Base-by-base conservation (phyloP, 2,888 invertebrate species). In the Anarsia innoxiella region DNA sequence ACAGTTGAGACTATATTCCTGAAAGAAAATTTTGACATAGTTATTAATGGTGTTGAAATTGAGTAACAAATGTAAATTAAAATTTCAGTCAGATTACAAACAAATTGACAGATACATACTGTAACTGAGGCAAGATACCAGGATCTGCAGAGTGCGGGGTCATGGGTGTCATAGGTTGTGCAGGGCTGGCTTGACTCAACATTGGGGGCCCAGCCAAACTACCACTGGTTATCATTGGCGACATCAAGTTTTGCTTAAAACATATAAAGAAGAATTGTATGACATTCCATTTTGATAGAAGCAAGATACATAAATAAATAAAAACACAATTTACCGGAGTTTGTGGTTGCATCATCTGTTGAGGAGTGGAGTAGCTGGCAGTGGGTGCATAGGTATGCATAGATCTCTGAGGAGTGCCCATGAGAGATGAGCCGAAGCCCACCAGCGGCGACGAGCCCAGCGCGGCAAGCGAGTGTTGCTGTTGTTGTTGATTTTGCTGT, bases 1-100 rank as follows among this genome's bases (percentile, higher is more conserved):
- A 99, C 98, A 3, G 99, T 99, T 31, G 98, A 97, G 0, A 99
- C 99, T 60, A 99, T 99, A 66, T 99, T 99, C 67, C 96, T 96
- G 75, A 40, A 86, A 86, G n/a, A n/a, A n/a, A n/a, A n/a, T n/a
- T n/a, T n/a, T n/a, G n/a, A n/a, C n/a, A n/a, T n/a, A n/a, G n/a
- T n/a, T n/a, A n/a, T n/a, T n/a, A n/a, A n/a, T n/a, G n/a, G n/a
- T n/a, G n/a, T n/a, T n/a, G n/a, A n/a, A n/a, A n/a, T n/a, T n/a
- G n/a, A n/a, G n/a, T n/a, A n/a, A n/a, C n/a, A n/a, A n/a, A n/a
- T n/a, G n/a, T n/a, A n/a, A n/a, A n/a, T n/a, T 12, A 10, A 10
- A 11, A 2, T 11, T 28, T 12, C 11, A 27, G 5, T 11, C 6
- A 14, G n/a, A n/a, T n/a, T n/a, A n/a, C n/a, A n/a, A n/a, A n/a